Base-by-base conservation (phyloP, 35 echinoderm and acorn worm species). In the Heliocidaris erythrogramma region DNA sequence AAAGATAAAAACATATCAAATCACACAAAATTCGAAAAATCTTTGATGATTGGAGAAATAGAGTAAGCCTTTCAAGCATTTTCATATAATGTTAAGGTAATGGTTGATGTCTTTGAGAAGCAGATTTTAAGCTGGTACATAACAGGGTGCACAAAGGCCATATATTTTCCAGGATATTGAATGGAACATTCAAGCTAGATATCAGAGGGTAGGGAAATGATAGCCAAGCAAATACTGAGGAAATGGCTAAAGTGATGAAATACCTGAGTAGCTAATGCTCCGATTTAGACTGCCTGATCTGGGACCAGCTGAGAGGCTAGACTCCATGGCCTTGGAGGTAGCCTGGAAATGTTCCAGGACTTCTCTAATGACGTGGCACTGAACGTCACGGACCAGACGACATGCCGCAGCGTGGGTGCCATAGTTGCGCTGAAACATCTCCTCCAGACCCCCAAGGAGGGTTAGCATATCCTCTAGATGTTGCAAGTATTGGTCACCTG, bases 401-500 rank as follows among this genome's bases (percentile, higher is more conserved):
- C 95, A 93, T 35, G 95, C 93, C 13, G 93, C 92, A 47, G 96
- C 96, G 12, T 61, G 29, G n/a, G 96, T 91, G 48, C 97, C 96
- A 93, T 99, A 96, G 65, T 92, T 99, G 21, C 49, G 88, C 8
- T 94, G 56, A 42, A 95, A 91, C 88, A 93, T 96, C 86, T 99
- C 96, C 59, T 99, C 98, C 31, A 99, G 85, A 10, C 94, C 97
- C 49, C 97, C 97, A 7, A 99, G 96, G 17, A 99, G 86, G 9
- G 92, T 52, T 93, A 99, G 84, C 96, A 99, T 96, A 85, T 97
- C 97, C 49, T 99, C 97, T 88, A 99, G 91, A 49, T 97, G 91
- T 48, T 97, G 95, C 50, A 97, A 96, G 10, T 90, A 91, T 35
- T 97, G 95, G 18, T 94, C 94, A 49, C 95, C 95, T 84, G 71